Conservation (phyloP, 2,888 invertebrate species). For the Exephanes ischioxanthus region DNA sequence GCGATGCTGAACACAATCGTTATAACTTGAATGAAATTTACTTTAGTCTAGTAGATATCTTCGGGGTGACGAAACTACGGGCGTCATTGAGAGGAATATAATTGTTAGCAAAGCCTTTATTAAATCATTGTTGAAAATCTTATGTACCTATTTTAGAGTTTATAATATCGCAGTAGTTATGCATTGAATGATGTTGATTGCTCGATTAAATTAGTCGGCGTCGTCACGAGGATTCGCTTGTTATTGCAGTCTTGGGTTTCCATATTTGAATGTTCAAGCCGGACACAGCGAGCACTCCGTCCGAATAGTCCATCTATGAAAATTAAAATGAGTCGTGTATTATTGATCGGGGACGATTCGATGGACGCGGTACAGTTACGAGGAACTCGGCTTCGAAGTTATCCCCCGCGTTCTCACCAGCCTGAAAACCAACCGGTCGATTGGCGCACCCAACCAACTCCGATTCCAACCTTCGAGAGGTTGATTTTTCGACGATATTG, state of each 20-base stretch:
- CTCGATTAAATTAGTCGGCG: conserved; percentile 18
- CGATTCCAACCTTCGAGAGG: too few relatives aligned
- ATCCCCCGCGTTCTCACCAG: too few relatives aligned
- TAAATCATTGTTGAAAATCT: conserved; percentile 48
- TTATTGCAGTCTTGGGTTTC: conserved; percentile 75
- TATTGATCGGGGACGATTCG: neutral
- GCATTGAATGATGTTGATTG: conserved; percentile 45
- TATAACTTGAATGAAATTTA: too few relatives aligned
- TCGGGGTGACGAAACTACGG: too few relatives aligned
- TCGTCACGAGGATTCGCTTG: conserved; percentile 10
- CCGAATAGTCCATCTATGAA: conserved; percentile 79
- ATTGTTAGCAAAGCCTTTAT: conserved; percentile 69
- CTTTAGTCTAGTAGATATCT: too few relatives aligned
- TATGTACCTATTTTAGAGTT: neutral
- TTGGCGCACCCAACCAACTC: too few relatives aligned
- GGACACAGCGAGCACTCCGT: conserved; percentile 80
- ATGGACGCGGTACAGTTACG: neutral
- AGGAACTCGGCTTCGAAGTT: too few relatives aligned
- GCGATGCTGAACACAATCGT: too few relatives aligned
- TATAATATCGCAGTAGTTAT: conserved; percentile 16
- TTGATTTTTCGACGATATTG: too few relatives aligned
- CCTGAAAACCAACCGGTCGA: too few relatives aligned
- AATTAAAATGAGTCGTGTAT: conserved; percentile 14
- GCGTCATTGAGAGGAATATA: conserved; percentile 6
- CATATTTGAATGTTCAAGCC: conserved; percentile 80